Base-by-base conservation (phyloP, 2,113 vertebrate genomes). In the Xenopus laevis region DNA sequence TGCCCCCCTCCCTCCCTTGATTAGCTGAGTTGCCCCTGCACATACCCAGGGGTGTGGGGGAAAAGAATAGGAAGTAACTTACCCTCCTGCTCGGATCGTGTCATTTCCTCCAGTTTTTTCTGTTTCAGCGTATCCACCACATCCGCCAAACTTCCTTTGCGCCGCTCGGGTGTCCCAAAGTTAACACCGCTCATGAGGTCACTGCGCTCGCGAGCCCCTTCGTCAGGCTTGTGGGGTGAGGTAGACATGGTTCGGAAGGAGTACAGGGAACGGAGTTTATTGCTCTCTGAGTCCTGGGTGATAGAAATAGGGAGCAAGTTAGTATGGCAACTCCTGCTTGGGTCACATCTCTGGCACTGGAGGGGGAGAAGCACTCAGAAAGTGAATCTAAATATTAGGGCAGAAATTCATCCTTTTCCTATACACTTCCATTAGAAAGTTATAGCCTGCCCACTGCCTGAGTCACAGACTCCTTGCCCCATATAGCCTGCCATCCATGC, bases 241-340 rank as follows among this genome's bases (percentile, higher is more conserved):
- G 96, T 98, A 92, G 96, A 97, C 89, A 95, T 98, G 94, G 97
- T 98, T 93, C 95, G 95, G 94, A 98, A 98, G 92, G 96, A 97
- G 94, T 98, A 98, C 79, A 97, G 91, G 91, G 96, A 96, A 88
- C 96, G 98, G 92, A 98, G 94, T 90, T 98, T 98, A 96, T 93
- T 98, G 94, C 92, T 98, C 89, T 98, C 96, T 89, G 94, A 94
- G 81, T 98, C 96, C 96, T 98, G 90, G 4, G 23, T 75, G 89
- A 91, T 91, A 86, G 88, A 81, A 84, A 15, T 86, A 84, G 13
- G 77, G 62, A 81, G 16, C 18, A 74, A 4, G 17, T 71, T 16
- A 71, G 20, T 18, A 9, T 1, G 16, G 59, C 50, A 40, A 1
- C 15, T 8, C 53, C 53, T n/a, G 16, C 16, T 55, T n/a, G 16